Base-by-base conservation (phyloP, 1,140 invertebrate genomes). In the Globodera ellingtonae region DNA sequence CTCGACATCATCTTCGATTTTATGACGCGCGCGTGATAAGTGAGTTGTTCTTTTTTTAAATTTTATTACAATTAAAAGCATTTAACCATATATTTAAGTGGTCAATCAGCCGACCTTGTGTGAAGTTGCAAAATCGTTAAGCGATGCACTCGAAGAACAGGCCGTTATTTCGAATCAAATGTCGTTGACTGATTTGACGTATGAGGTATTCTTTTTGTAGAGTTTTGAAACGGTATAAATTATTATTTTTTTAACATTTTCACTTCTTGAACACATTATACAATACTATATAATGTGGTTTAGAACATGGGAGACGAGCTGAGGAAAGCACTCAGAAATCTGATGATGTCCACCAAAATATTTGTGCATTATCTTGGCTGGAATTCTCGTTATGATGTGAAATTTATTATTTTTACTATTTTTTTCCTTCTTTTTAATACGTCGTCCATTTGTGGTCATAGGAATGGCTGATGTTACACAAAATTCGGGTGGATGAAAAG, bases 401-500 rank as follows among this genome's bases (percentile, higher is more conserved):
- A 44, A 18, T 77, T 69, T 9, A 70, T 24, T 1, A 70, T 47
- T 44, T 24, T n/a, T n/a, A n/a, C n/a, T n/a, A n/a, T n/a, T n/a
- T 44, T 18, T 7, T 24, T 24, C 0, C 7, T 21, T 69, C 67
- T 35, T 0, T 44, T 24, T 13, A 46, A 46, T 46, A 69, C 4
- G 35, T 62, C 21, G 35, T 62, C 21, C 15, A 35, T 24, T 59
- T 4, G 66, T 69, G 70, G 21, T 18, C 5, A 62, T 46, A 77
- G 75, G 81, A 82, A 78, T 82, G 81, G 81, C 70, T 82, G 18
- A 83, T 83, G 81, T 52, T 82, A 21, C 81, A 82, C 59, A 82
- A 82, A 83, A 82, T 82, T 56, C 81, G 81, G 15, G 81, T 83
- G 44, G 81, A 82, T 46, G 81, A 82, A 47, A 82, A 83, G 47